A percentile compares a stretch with the other conserved stretches of the same genome.
Conservation (phyloP, 2,113 vertebrate species). For the Halcyon senegalensis region DNA sequence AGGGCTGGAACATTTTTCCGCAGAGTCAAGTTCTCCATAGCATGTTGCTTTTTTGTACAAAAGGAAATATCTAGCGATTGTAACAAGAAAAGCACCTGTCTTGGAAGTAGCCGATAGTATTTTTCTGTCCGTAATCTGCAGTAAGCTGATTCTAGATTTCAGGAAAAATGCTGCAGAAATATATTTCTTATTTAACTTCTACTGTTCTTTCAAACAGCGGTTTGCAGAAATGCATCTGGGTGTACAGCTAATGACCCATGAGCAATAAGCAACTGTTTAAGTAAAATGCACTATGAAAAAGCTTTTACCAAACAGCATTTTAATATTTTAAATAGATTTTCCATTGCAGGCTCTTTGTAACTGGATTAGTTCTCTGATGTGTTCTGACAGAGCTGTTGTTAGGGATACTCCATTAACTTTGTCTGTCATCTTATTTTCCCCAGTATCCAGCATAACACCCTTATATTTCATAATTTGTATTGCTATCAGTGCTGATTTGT, state of each 20-base stretch:
- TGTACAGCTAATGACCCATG: constrained; percentile 95
- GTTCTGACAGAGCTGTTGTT: constrained; percentile 96
- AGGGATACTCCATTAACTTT: constrained; percentile 98
- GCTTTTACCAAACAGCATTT: constrained; percentile 97
- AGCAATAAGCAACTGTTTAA: constrained; percentile 98
- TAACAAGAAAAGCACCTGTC: background rate
- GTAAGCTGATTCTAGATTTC: constrained; percentile 58
- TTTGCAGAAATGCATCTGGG: constrained; percentile 86
- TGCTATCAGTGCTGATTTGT: constrained; percentile 99
- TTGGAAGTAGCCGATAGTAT: background rate
- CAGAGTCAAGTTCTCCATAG: constrained; percentile 18
- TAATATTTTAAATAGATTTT: constrained; percentile 99
- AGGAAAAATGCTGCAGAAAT: constrained; percentile 72
- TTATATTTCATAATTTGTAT: constrained; percentile 99
- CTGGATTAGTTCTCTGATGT: constrained; percentile 97
- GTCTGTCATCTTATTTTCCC: constrained; percentile 96
- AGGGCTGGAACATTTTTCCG: background rate
- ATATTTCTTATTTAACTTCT: constrained; percentile 88
- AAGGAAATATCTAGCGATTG: background rate
- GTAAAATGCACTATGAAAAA: constrained; percentile 91
- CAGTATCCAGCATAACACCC: constrained; percentile 87
- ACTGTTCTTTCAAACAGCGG: constrained; percentile 81
- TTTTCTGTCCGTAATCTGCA: constrained; percentile 52
- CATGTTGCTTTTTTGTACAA: constrained; percentile 14
- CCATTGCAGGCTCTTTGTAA: constrained; percentile 89